Conservation (phyloP, 2,888 invertebrate species). For the Phengaris arion region DNA sequence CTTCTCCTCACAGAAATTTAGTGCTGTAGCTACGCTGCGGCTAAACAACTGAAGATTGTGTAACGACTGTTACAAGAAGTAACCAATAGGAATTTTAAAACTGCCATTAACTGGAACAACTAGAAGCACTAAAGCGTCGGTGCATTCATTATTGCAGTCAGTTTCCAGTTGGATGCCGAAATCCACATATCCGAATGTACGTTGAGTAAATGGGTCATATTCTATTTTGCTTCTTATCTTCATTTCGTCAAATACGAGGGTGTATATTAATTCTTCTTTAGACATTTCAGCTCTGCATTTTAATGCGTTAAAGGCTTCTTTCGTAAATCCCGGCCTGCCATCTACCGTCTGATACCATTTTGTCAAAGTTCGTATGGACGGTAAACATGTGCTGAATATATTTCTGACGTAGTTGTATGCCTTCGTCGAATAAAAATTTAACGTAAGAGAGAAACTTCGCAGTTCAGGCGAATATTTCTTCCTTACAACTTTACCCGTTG, state of each 20-base stretch:
- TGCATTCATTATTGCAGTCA: constrained; percentile 29
- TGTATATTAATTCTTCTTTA: constrained; percentile 12
- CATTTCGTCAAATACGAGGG: constrained; percentile 31
- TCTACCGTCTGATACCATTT: constrained; percentile 33
- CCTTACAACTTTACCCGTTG: no score
- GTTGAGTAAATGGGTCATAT: constrained; percentile 18
- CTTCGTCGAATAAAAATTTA: no score
- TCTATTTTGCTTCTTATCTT: constrained; percentile 26
- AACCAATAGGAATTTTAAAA: constrained; percentile 38
- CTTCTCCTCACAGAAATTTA: constrained; percentile 25
- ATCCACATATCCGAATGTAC: constrained; percentile 31
- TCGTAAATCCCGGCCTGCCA: constrained; percentile 33
- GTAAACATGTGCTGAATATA: no score
- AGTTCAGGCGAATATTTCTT: no score
- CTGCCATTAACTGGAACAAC: constrained; percentile 34
- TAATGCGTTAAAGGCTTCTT: constrained; percentile 30
- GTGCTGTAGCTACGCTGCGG: constrained; percentile 25
- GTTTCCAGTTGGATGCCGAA: constrained; percentile 27
- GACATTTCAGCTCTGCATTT: constrained; percentile 10
- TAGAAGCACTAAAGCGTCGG: constrained; percentile 36
- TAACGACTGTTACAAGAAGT: constrained; percentile 35
- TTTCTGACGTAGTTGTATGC: no score
- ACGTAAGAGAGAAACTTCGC: neutral
- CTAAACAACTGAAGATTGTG: constrained; percentile 26
- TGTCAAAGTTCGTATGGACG: constrained; percentile 27